Conservation (phyloP, 2,797 vertebrate species). For the Chiroxiphia lanceolata region DNA sequence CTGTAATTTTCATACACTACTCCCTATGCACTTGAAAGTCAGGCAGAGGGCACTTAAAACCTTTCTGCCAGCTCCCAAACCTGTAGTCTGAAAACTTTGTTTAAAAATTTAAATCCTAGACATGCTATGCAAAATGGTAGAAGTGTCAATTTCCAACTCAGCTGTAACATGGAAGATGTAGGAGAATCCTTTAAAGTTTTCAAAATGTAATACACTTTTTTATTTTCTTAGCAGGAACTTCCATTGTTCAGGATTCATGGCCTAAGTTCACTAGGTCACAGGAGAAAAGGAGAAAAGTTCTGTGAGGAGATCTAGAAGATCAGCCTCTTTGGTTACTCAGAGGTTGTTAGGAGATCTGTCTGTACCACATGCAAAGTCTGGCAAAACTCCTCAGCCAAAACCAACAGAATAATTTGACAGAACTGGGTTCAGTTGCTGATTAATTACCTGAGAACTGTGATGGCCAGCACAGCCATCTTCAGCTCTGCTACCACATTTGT, state of each 20-base stretch:
- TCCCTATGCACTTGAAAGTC: not conserved
- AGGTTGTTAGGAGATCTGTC: not conserved
- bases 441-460: not conserved
- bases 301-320: not conserved
- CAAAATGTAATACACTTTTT: not conserved
- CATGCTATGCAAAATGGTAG: not conserved
- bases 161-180: not conserved
- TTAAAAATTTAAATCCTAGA: not conserved
- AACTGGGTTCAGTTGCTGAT: not conserved
- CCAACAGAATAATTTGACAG: not conserved
- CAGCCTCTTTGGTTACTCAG: not conserved
- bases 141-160: not conserved
- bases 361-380: not conserved
- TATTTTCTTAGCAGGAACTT: not conserved
- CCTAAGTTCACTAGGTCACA: not conserved
- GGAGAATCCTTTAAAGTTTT: not conserved
- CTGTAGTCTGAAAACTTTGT: not conserved
- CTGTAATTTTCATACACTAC: not conserved
- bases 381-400: not conserved
- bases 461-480: not conserved
- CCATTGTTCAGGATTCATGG: not conserved
- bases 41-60: not conserved
- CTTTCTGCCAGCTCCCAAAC: not conserved
- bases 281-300: not conserved
- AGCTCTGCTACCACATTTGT: not conserved